Evolutionary conservation across 2,888 invertebrate species (phyloP).

Genomic region (Ceramica pisi): DNA sequence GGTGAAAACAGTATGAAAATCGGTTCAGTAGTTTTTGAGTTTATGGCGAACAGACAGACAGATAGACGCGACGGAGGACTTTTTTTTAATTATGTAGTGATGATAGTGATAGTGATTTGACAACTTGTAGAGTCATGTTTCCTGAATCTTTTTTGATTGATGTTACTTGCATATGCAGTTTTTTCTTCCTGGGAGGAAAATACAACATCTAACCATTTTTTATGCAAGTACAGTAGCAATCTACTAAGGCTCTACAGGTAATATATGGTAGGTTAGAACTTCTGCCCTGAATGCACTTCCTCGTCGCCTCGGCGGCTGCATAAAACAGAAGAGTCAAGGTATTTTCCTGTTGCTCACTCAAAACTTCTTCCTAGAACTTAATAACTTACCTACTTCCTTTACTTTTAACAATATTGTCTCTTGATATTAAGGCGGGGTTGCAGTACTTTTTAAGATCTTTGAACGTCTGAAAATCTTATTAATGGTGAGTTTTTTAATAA

Average conservation of each 20-base stretch:
- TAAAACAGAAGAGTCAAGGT: conserved; percentile 59
- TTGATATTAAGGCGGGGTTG: too few relatives aligned
- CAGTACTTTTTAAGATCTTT: too few relatives aligned
- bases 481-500: too few relatives aligned
- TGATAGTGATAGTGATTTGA: too few relatives aligned
- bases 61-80: too few relatives aligned
- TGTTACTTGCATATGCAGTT: neutral
- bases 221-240: conserved; percentile 6
- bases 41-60: too few relatives aligned
- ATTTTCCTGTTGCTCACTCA: conserved; percentile 57
- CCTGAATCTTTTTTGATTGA: neutral
- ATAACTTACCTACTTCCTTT: conserved; percentile 29
- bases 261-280: conserved; percentile 43
- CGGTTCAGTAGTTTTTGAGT: too few relatives aligned
- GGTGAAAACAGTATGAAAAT: too few relatives aligned
- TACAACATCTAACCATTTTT: neutral
- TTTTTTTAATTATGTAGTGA: too few relatives aligned
- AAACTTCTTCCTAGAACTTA: conserved; percentile 50
- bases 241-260: conserved; percentile 7
- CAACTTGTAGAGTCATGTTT: neutral
- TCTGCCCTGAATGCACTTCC: conserved; percentile 57
- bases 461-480: too few relatives aligned
- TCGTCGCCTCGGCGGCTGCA: conserved; percentile 40
- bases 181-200: conserved; percentile 31
- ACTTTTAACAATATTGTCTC: neutral